A percentile compares a stretch with the other conserved stretches of the same genome.
phyloP scores from a whole-genome alignment of 1,140 invertebrate species.

The Ceratosolen fusciceps region DNA sequence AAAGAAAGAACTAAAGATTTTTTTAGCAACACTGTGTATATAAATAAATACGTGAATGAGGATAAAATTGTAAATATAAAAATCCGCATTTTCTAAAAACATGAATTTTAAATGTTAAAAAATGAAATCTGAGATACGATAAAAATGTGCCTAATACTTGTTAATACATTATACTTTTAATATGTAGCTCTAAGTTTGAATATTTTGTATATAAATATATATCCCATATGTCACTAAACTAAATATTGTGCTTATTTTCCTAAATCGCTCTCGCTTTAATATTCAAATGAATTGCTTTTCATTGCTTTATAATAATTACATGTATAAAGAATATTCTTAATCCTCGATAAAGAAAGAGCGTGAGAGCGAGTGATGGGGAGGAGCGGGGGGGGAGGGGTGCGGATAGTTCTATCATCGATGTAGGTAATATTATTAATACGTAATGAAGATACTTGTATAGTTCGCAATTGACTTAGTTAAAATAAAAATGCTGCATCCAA shows the following conservation, averaged over 20 bases:
- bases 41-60: neutral
- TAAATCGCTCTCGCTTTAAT: neutral
- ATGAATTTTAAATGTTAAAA: neutral
- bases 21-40: constrained; percentile 28
- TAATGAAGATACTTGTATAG: too few relatives aligned
- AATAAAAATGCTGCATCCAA: too few relatives aligned
- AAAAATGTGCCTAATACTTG: constrained; percentile 38
- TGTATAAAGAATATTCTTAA: too few relatives aligned
- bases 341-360: too few relatives aligned
- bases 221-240: constrained; percentile 8
- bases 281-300: neutral
- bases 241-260: neutral
- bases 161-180: constrained; percentile 11
- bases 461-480: too few relatives aligned
- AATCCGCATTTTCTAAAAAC: constrained; percentile 11
- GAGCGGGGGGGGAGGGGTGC: too few relatives aligned
- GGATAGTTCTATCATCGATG: too few relatives aligned
- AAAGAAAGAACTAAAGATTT: neutral
- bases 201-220: constrained; percentile 45
- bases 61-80: constrained; percentile 35
- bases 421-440: too few relatives aligned
- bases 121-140: neutral
- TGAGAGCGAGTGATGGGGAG: too few relatives aligned
- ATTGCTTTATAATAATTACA: neutral
- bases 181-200: constrained; percentile 32